Evolutionary conservation across 2,888 invertebrate genomes (phyloP).

Genomic region (Erebia aethiops): DNA sequence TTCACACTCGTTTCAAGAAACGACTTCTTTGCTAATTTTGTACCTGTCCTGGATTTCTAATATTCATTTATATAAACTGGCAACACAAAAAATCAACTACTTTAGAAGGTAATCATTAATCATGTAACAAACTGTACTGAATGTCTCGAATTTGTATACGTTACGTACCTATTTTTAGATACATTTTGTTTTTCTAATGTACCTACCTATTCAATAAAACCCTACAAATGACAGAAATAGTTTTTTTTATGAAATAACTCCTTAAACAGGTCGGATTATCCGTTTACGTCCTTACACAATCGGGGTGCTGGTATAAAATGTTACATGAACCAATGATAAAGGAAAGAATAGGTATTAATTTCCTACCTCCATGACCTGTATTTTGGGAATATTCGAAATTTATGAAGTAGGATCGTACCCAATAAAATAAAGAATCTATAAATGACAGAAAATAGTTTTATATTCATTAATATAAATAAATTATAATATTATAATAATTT

Average conservation of each 20-base stretch:
- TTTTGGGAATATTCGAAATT: too few relatives aligned
- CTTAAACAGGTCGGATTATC: too few relatives aligned
- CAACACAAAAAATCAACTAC: slow-evolving; percentile 15
- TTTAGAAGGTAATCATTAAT: slow-evolving; percentile 4
- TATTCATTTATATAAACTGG: slow-evolving; percentile 5
- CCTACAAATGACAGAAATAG: slow-evolving; percentile 45
- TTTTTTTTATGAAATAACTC: too few relatives aligned
- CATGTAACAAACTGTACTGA: slow-evolving; percentile 48
- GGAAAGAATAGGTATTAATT: too few relatives aligned
- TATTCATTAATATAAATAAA: slow-evolving; percentile 39
- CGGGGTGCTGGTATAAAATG: too few relatives aligned
- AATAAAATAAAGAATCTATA: slow-evolving; percentile 39
- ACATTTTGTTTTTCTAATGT: slow-evolving; percentile 49
- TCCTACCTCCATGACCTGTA: too few relatives aligned
- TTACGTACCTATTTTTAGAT: slow-evolving; percentile 64
- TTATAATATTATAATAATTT: slow-evolving; percentile 26
- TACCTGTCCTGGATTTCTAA: neutral
- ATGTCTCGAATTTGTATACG: slow-evolving; percentile 60
- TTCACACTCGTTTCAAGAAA: slow-evolving; percentile 6
- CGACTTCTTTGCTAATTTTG: neutral
- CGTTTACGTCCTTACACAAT: too few relatives aligned
- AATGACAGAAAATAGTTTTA: slow-evolving; percentile 47
- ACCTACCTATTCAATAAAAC: slow-evolving; percentile 43
- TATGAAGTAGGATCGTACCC: too few relatives aligned
- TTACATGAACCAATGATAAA: too few relatives aligned